Evolutionary conservation across 2,113 vertebrate species (phyloP), one percentile per base, ranked within the genome.

Genomic region (Grus americana): DNA sequence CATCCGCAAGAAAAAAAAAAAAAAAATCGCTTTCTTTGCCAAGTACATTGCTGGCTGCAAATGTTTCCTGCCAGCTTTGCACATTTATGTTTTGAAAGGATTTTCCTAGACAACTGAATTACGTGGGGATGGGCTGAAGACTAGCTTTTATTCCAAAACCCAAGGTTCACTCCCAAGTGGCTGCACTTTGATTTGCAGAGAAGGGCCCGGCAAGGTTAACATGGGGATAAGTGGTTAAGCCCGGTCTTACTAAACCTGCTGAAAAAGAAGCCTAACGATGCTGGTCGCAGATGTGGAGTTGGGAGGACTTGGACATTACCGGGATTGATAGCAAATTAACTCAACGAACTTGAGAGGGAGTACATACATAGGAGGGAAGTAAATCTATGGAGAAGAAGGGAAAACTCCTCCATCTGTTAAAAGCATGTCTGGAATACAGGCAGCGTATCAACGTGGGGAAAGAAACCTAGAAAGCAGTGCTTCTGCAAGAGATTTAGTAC

Each of bases 31-130:
- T 55, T 75, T 47, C 26, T 82, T 95, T 84, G 83, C 86, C 92
- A 96, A 92, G 92, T 76, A 93, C 76, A 57, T 92, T 94, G 80
- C 80, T 94, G 88, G 88, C 89, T 89, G 62, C 49, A 94, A 92
- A 73, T 0, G 0, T 27, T 95, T 97, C 91, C 92, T 94, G 84
- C 70, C 91, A 95, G 47, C 76, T 93, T 95, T 65, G 80, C 78
- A 85, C 83, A 90, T 87, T 79, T 75, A 72, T 42, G 15, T 81
- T 94, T 87, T 79, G 86, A 76, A 85, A 87, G 34, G 50, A 68
- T 85, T 88, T 91, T 94, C 49, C 58, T 61, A 40, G 34, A 50
- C 55, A 87, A 57, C 34, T 15, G 40, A 57, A 63, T 36, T 93
- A 78, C 21, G 2, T 40, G 62, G 80, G 50, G 40, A 72, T 34